Base-by-base conservation (phyloP, 1,140 invertebrate genomes). In the Eumeta japonica region DNA sequence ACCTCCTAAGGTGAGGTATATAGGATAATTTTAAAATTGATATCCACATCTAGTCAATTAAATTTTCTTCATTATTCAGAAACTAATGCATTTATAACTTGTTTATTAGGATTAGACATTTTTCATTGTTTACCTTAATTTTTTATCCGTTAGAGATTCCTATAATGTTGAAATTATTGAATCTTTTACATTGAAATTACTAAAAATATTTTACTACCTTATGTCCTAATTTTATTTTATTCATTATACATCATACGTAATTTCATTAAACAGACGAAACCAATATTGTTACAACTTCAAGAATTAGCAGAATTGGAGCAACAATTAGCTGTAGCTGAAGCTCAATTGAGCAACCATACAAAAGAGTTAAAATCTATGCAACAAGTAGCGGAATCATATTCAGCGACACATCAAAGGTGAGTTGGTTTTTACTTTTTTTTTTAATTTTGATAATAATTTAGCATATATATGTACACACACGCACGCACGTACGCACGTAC, bases 401-500 rank as follows among this genome's bases (percentile, higher is more conserved):
- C 70, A 14, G 56, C 75, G 1, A 43, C 86, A 3, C 88, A 87
- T 46, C 81, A 90, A 43, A 80, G 43, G 65, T 70, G 32, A 15
- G 17, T 16, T 18, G 4, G n/a, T n/a, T n/a, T n/a, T n/a, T n/a
- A n/a, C n/a, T n/a, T n/a, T n/a, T n/a, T n/a, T n/a, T n/a, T n/a
- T n/a, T n/a, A 24, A 24, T 5, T 24, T 24, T n/a, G 20, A n/a
- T 24, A n/a, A n/a, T n/a, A 24, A 7, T 24, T 24, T n/a, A 24
- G n/a, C 20, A 24, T 24, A 24, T 24, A 7, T 24, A 24, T 7
- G 20, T 7, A 24, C 20, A 24, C 5, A 7, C 20, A 24, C n/a
- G n/a, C n/a, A 24, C n/a, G 20, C n/a, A 24, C n/a, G 20, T 24
- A 24, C 20, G n/a, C n/a, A n/a, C n/a, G n/a, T 24, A 24, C n/a